Evolutionary conservation across 2,797 vertebrate species (phyloP), one percentile per base, ranked within the genome.

Genomic region (Thunnus albacares): DNA sequence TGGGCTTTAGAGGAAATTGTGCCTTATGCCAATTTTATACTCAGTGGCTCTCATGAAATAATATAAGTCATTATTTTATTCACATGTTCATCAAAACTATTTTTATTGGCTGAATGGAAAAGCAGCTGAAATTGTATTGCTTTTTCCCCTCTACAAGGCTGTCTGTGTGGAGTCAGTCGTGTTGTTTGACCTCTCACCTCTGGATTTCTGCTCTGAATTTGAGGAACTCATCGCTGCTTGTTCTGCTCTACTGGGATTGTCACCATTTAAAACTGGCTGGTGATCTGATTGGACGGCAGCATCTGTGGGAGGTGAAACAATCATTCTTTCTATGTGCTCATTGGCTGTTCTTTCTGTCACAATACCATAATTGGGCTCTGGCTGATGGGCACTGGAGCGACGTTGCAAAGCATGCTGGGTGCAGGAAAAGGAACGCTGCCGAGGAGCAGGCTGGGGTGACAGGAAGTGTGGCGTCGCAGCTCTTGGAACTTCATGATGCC

Each of bases 351-450:
- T 94, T 76, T 93, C 93, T 4, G 87, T 88, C 77, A 93, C 87
- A 0, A 90, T 83, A 1, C 92, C 33, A 13, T 94, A 84, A 28
- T 91, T 90, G 5, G 90, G 91, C 59, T 95, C 96, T 6, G 92
- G 86, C 65, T 95, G 95, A 80, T 90, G 92, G 70, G 67, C 77
- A 2, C 89, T 92, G 80, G 93, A 85, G 73, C 90, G 95, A 4
- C 94, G 95, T 90, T 96, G 95, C 87, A 96, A 79, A 53, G 95
- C 94, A 75, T 95, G 94, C 85, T 96, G 96, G 80, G 95, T 96
- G 83, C 96, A 96, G 24, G 96, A 96, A 52, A 96, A 96, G 49
- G 96, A 96, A 0, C 95, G 94, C 78, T 96, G 96, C 0, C 96
- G 88, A 2, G 95, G 95, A 17, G 93, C 84, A 0, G 95, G 95